A percentile compares a stretch with the other conserved stretches of the same genome.
These are phyloP conservation scores for Plodia interpunctella DNA, from an alignment of 1,140 invertebrate species.

Conservation along the genomic window DNA sequence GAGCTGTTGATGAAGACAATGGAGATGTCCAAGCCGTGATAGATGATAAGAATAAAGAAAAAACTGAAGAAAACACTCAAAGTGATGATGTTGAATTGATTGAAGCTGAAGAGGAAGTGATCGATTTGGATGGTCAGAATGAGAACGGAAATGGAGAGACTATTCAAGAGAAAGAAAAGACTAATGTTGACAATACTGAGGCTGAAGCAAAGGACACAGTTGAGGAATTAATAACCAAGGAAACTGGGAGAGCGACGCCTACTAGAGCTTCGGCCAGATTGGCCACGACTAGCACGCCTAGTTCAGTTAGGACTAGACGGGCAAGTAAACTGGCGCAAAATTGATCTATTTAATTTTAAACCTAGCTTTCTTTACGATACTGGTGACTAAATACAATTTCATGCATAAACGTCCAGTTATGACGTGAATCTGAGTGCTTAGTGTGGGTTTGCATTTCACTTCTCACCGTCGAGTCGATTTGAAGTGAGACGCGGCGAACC, in stretches of 20 bases:
- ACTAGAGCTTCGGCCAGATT: slow-evolving; percentile 37
- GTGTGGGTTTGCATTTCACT: too few relatives aligned
- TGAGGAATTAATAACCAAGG: slow-evolving; percentile 19
- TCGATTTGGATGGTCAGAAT: background rate
- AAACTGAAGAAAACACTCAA: background rate
- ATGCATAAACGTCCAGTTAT: too few relatives aligned
- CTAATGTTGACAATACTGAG: background rate
- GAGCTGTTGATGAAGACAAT: slow-evolving; percentile 11
- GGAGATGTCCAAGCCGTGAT: slow-evolving; percentile 8
- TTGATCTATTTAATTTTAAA: slow-evolving; percentile 7
- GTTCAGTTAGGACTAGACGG: slow-evolving; percentile 45
- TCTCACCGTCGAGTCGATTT: too few relatives aligned
- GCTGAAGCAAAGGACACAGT: slow-evolving; percentile 16
- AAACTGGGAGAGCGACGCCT: slow-evolving; percentile 35
- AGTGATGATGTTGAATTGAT: background rate
- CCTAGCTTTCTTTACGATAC: too few relatives aligned
- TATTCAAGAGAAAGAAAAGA: background rate
- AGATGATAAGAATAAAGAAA: slow-evolving; percentile 4
- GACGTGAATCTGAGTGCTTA: too few relatives aligned
- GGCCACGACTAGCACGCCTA: slow-evolving; percentile 30
- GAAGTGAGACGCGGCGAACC: too few relatives aligned
- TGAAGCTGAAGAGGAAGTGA: background rate
- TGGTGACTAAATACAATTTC: too few relatives aligned
- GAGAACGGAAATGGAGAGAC: slow-evolving; percentile 2
- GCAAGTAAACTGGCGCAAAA: slow-evolving; percentile 38